Percentiles rank a stretch among this genome's conserved stretches.
These are phyloP conservation scores for Steatocranus sp. DNA, from an alignment of 2,797 vertebrate genomes.

Conservation along the genomic window DNA sequence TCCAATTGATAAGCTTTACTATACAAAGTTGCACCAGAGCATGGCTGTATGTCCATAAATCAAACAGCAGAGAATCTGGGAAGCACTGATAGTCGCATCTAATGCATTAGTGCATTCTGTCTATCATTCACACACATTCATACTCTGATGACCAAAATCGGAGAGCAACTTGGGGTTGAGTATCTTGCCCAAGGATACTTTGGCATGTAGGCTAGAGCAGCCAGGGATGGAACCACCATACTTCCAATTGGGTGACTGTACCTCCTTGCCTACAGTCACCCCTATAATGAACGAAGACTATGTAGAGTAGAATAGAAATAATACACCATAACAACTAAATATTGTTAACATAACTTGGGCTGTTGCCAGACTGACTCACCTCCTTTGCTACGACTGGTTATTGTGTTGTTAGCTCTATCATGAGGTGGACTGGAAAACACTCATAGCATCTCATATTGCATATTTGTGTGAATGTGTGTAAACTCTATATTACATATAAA, in stretches of 20 bases:
- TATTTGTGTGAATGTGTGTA: neutral
- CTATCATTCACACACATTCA: neutral
- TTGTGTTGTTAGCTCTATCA: neutral
- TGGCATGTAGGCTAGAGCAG: neutral
- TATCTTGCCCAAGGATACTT: neutral
- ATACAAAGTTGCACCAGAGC: slow-evolving; percentile 56
- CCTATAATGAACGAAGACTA: neutral
- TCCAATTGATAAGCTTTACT: slow-evolving; percentile 1
- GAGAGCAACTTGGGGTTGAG: neutral
- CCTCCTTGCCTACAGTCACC: neutral
- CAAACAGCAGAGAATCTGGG: neutral
- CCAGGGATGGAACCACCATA: neutral
- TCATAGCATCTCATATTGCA: neutral
- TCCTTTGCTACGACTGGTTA: neutral
- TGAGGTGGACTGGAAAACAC: neutral
- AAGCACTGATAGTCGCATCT: neutral
- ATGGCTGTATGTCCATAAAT: slow-evolving; percentile 25
- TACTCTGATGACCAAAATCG: neutral
- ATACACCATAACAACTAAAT: neutral
- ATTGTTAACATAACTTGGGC: neutral
- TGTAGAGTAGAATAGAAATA: neutral
- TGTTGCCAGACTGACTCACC: neutral
- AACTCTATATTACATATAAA: neutral
- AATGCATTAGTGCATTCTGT: neutral
- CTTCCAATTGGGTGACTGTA: neutral